phyloP scores from a whole-genome alignment of 2,888 invertebrate genomes.

The Eilema depressum region DNA sequence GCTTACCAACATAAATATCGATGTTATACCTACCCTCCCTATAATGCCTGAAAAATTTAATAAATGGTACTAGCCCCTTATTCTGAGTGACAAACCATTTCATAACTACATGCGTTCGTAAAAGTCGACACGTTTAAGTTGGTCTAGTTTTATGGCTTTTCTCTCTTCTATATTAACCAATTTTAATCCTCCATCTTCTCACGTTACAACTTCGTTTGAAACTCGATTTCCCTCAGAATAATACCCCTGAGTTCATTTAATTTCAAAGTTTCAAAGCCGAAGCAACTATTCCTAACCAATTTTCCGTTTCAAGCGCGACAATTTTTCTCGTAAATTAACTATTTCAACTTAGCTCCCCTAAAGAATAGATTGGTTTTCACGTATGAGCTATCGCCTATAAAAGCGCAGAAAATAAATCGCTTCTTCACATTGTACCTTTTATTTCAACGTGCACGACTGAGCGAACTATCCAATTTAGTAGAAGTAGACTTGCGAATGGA shows the following conservation, averaged over 20 bases:
- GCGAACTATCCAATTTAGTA: constrained; percentile 23
- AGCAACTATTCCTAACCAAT: not conserved
- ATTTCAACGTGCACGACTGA: constrained; percentile 18
- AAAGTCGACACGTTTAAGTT: too few relatives aligned
- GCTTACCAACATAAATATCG: too few relatives aligned
- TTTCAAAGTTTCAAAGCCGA: not conserved
- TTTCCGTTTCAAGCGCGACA: constrained; percentile 7
- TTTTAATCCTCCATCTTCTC: too few relatives aligned
- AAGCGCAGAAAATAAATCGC: constrained; percentile 25
- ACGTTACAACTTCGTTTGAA: too few relatives aligned
- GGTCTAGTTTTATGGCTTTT: too few relatives aligned
- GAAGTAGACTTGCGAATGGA: not conserved
- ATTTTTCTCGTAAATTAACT: constrained; percentile 15
- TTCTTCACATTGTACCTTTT: constrained; percentile 7
- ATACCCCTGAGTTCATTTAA: not conserved
- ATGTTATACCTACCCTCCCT: too few relatives aligned
- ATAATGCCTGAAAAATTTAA: not conserved
- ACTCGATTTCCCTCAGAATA: too few relatives aligned
- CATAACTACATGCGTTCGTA: too few relatives aligned
- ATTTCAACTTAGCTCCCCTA: not conserved
- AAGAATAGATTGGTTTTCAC: constrained; percentile 21
- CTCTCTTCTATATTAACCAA: too few relatives aligned
- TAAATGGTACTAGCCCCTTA: too few relatives aligned
- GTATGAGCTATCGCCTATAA: constrained; percentile 19
- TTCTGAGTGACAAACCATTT: too few relatives aligned